Evolutionary conservation across 2,797 vertebrate genomes (phyloP).

Genomic region (Leontocebus nigricollis): DNA sequence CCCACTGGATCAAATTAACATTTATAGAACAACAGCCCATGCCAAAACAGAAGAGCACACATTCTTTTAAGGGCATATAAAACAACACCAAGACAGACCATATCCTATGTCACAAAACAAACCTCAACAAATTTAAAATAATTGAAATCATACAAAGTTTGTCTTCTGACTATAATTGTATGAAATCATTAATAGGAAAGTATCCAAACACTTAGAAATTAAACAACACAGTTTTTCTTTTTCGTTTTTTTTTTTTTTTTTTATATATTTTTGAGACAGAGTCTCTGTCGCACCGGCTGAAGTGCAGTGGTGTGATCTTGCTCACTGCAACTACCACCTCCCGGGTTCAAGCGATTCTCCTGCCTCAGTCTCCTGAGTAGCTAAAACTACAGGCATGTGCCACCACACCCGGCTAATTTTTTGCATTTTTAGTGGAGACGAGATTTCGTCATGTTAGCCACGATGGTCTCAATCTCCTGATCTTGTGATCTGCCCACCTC

Average conservation of each 20-base stretch:
- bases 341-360: neutral
- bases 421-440: neutral
- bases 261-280: neutral
- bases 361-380: neutral
- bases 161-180: neutral
- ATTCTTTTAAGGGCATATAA: neutral
- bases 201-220: neutral
- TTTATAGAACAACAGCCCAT: neutral
- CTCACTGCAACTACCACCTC: neutral
- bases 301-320: neutral
- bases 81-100: neutral
- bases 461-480: neutral
- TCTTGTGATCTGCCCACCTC: neutral
- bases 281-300: neutral
- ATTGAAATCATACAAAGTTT: neutral
- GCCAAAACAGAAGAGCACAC: neutral
- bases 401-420: neutral
- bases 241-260: no score
- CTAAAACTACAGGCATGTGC: neutral
- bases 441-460: neutral
- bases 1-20: neutral
- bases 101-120: neutral
- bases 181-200: neutral
- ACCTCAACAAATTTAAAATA: neutral
- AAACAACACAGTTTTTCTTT: neutral